Conservation (phyloP, 2,113 vertebrate genomes). For the Macrotis lagotis region DNA sequence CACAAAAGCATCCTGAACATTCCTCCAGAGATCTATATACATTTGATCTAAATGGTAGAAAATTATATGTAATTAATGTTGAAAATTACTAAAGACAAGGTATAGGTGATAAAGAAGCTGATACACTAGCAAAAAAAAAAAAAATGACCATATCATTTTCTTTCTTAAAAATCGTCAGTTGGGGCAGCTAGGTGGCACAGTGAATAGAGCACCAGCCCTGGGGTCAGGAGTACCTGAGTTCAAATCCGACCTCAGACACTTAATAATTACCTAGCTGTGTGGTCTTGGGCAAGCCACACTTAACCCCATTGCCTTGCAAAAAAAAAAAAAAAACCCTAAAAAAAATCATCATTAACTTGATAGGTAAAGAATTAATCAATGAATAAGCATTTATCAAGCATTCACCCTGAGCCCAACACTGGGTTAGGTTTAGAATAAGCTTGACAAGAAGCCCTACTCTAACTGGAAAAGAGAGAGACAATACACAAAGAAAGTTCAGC, state of each 20-base stretch:
- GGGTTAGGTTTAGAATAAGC: not conserved
- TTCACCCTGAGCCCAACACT: not conserved
- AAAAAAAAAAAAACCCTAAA: too few relatives aligned
- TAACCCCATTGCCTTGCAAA: too few relatives aligned
- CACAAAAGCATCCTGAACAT: not conserved
- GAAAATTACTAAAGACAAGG: not conserved
- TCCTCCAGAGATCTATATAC: not conserved
- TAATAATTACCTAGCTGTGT: too few relatives aligned
- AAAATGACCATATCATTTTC: not conserved
- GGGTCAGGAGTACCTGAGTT: too few relatives aligned
- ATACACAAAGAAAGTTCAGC: not conserved
- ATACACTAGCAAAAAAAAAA: not conserved
- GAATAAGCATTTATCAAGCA: not conserved
- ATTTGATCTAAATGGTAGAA: not conserved
- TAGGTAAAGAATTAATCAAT: not conserved
- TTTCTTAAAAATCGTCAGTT: too few relatives aligned
- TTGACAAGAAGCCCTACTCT: not conserved
- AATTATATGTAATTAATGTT: not conserved
- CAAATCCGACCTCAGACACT: too few relatives aligned
- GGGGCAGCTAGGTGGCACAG: too few relatives aligned
- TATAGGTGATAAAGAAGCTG: not conserved
- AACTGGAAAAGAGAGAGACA: not conserved
- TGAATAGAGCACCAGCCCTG: too few relatives aligned
- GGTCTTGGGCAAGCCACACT: too few relatives aligned
- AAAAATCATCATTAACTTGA: not conserved